Evolutionary conservation across 2,113 vertebrate genomes (phyloP), one percentile per base, ranked within the genome.

Genomic region (Camarhynchus parvulus): DNA sequence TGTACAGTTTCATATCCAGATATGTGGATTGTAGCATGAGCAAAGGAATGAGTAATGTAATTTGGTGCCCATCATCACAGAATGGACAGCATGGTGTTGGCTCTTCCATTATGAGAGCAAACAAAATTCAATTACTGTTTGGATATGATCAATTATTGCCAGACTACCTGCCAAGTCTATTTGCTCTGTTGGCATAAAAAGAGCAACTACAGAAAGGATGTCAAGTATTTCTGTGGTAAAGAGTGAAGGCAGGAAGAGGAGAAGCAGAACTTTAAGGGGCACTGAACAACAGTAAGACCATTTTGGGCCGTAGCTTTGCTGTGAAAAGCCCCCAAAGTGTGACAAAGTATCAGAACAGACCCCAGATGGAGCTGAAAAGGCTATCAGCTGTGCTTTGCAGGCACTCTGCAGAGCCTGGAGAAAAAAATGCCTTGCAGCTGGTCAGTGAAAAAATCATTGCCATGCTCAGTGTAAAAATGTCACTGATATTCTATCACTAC

Each of bases 91-190:
- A 89, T 83, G 52, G 41, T 80, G 58, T 87, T 95, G 93, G 80
- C 67, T 89, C 80, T 77, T 95, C 64, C 27, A 28, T 28, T 62
- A 80, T 19, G 4, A 75, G 35, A 95, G 83, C 75, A 92, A 96
- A 87, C 82, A 90, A 90, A 96, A 96, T 95, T 96, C 87, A 96
- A 76, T 96, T 98, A 94, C 69, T 76, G 86, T 96, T 96, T 94
- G 86, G 92, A 78, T 96, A 46, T 90, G 83, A 97, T 91, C 94
- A 92, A 50, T 97, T 97, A 96, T 94, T 96, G 87, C 82, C 68
- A 55, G 93, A 79, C 56, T 89, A 78, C 81, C 64, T 93, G 87
- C 94, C 89, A 96, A 96, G 73, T 83, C 85, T 90, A 67, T 94
- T 96, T 96, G 76, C 77, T 94, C 50, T 84, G 15, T 69, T 95